These are phyloP conservation scores for Tiliqua scincoides DNA, from an alignment of 2,113 vertebrate genomes.

Conservation along the genomic window DNA sequence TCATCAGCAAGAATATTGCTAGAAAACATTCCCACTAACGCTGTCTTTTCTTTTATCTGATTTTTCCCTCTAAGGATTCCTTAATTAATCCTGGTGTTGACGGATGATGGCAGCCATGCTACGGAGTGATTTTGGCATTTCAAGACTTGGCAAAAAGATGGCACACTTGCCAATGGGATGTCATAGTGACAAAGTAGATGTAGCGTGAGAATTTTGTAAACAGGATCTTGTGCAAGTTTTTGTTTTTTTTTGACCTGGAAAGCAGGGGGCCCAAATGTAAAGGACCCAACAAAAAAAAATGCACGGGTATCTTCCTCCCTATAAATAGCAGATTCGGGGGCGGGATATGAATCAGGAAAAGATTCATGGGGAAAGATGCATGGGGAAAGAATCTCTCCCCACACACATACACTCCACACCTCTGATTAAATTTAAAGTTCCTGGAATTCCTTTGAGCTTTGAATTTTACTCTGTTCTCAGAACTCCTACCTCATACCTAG, in stretches of 20 bases:
- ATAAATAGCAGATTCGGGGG: too few species aligned
- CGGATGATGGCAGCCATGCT: slow-evolving; percentile 15
- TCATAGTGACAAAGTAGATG: background rate
- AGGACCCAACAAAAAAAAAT: background rate
- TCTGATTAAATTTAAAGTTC: too few species aligned
- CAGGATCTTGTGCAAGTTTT: background rate
- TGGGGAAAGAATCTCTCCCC: too few species aligned
- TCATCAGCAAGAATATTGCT: slow-evolving; percentile 59
- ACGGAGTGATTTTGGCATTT: slow-evolving; percentile 11
- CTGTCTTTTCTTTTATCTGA: slow-evolving; percentile 51
- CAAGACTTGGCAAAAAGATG: slow-evolving; percentile 1
- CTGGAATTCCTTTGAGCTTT: too few species aligned
- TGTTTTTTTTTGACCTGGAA: background rate
- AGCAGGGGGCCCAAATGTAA: too few species aligned
- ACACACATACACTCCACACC: too few species aligned
- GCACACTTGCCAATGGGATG: background rate
- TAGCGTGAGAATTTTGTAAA: background rate
- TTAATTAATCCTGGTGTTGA: slow-evolving; percentile 47
- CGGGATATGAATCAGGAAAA: too few species aligned
- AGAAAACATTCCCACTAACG: slow-evolving; percentile 52
- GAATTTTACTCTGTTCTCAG: too few species aligned
- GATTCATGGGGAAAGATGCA: too few species aligned
- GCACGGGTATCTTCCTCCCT: too few species aligned
- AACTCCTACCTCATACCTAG: too few species aligned
- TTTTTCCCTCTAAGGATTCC: slow-evolving; percentile 35